These are phyloP conservation scores for Branchellion lobata DNA, from an alignment of 2,888 invertebrate genomes.

Conservation along the genomic window DNA sequence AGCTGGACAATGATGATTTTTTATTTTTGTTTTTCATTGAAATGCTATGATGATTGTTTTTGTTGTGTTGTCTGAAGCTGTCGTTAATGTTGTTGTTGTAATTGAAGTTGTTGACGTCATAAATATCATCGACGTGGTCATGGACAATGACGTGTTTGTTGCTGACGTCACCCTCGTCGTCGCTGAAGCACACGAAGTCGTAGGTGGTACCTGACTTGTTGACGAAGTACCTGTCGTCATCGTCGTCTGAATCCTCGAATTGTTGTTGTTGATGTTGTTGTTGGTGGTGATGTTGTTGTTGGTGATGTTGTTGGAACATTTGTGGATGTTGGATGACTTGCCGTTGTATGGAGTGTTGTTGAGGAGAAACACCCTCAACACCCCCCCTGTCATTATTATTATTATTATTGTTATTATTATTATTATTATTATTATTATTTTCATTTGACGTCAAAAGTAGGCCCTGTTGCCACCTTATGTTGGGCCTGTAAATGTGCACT, in stretches of 20 bases:
- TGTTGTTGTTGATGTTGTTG: too few species aligned
- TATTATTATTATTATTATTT: background rate
- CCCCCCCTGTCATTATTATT: background rate
- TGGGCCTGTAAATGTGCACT: background rate
- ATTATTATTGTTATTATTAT: background rate
- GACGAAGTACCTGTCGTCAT: background rate
- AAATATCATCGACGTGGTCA: background rate
- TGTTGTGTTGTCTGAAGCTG: background rate
- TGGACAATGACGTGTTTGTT: background rate
- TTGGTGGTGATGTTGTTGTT: too few species aligned
- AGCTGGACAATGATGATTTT: background rate
- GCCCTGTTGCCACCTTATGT: background rate
- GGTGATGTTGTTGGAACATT: too few species aligned
- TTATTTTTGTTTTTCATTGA: background rate
- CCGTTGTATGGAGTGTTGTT: too few species aligned
- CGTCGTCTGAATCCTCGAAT: background rate
- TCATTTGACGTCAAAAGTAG: background rate
- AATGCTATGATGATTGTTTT: too few species aligned
- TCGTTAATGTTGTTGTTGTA: background rate
- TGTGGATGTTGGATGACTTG: too few species aligned
- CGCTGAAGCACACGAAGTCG: constrained; percentile 5
- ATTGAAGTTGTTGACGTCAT: background rate
- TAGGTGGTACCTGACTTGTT: background rate
- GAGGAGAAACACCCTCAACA: too few species aligned
- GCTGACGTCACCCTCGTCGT: background rate